Percentiles rank a stretch among this genome's conserved stretches.
These are phyloP conservation scores for Osmoderma eremita DNA, from an alignment of 2,888 invertebrate species.

Conservation along the genomic window DNA sequence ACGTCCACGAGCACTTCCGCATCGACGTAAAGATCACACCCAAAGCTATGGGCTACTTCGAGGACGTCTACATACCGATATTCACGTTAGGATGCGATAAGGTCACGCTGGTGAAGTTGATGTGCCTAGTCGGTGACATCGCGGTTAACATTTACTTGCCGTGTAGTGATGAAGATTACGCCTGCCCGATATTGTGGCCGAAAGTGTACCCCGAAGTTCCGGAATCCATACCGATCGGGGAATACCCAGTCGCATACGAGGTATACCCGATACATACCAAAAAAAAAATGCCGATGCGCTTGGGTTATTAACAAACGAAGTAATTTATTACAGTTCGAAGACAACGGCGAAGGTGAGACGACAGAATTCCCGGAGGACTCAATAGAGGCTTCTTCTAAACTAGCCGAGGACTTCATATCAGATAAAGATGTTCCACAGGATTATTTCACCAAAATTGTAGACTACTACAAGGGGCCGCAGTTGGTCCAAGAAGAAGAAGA, in stretches of 20 bases:
- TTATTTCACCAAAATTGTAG: no score
- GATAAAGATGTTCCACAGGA: no score
- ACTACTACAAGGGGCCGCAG: no score
- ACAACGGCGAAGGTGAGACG: no score
- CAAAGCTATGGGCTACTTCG: constrained; percentile 57
- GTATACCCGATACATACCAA: no score
- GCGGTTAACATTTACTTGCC: constrained; percentile 60
- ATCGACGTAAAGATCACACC: constrained; percentile 56
- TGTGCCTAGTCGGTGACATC: constrained; percentile 59
- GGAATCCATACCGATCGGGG: constrained; percentile 4
- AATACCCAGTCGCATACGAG: constrained; percentile 13
- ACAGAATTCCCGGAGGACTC: no score
- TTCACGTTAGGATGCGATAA: constrained; percentile 54
- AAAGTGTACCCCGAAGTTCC: constrained; percentile 18
- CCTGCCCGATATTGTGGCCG: constrained; percentile 51
- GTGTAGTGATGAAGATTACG: constrained; percentile 44
- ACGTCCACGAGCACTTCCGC: constrained; percentile 43
- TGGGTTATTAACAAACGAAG: no score
- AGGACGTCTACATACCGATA: constrained; percentile 60
- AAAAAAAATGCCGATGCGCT: no score
- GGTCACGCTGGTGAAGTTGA: constrained; percentile 56
- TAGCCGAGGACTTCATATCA: no score
- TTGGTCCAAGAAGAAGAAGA: no score
- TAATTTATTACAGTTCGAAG: no score
- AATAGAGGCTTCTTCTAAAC: no score